These are phyloP conservation scores for Arrhamphus sclerolepis DNA, from an alignment of 2,797 vertebrate species.

Conservation along the genomic window DNA sequence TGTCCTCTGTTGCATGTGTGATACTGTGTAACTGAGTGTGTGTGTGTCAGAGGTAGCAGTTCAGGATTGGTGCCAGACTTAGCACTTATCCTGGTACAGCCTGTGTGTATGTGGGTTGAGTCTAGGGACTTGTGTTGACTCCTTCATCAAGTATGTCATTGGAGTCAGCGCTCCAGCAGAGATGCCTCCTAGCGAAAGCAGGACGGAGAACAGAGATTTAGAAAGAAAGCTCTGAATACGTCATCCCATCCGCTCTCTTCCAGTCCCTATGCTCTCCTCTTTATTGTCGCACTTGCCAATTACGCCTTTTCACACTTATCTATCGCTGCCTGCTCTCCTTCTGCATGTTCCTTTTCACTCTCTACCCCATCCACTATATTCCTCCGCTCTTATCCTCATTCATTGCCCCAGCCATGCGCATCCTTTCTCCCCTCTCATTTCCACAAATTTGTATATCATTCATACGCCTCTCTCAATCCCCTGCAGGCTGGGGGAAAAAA, in stretches of 20 bases:
- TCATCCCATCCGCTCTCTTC: constrained; percentile 60
- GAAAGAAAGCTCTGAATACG: constrained; percentile 52
- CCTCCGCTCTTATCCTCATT: constrained; percentile 49
- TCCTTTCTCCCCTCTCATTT: constrained; percentile 39
- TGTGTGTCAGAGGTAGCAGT: constrained; percentile 28
- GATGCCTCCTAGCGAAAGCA: constrained; percentile 59
- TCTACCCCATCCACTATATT: constrained; percentile 49
- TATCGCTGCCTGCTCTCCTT: constrained; percentile 54
- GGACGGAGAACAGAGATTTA: constrained; percentile 32
- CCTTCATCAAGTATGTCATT: constrained; percentile 73
- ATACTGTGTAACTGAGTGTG: background rate
- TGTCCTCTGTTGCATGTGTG: background rate
- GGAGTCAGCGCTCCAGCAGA: constrained; percentile 71
- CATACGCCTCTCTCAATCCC: constrained; percentile 41
- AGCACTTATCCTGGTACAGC: constrained; percentile 47
- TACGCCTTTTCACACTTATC: constrained; percentile 65
- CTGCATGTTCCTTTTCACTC: constrained; percentile 50
- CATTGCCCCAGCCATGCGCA: constrained; percentile 44
- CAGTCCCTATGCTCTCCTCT: constrained; percentile 53
- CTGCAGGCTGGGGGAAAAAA: constrained; percentile 47
- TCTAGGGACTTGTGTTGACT: constrained; percentile 51
- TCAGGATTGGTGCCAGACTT: constrained; percentile 58
- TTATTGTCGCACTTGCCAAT: constrained; percentile 62
- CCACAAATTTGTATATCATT: constrained; percentile 62
- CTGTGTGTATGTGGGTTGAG: constrained; percentile 30